Conservation (phyloP, 2,888 invertebrate species). For the Dasysyrphus tricinctus region DNA sequence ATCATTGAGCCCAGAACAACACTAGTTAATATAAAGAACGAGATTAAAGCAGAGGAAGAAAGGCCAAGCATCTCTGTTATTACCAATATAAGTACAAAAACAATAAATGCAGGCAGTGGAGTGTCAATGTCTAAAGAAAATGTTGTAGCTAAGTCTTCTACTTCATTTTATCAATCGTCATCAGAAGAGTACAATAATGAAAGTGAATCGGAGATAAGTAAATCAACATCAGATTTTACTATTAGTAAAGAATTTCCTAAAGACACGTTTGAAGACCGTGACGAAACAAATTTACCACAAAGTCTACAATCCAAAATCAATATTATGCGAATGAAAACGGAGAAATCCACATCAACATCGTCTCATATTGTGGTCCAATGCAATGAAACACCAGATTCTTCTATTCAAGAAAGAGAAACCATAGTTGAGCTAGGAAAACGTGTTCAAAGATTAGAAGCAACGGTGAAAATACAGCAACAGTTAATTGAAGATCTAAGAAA, state of each 20-base stretch:
- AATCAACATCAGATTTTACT: slow-evolving; percentile 55
- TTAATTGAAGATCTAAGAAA: slow-evolving; percentile 87
- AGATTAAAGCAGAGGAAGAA: background rate
- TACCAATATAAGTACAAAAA: slow-evolving; percentile 69
- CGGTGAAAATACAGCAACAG: slow-evolving; percentile 83
- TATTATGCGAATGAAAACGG: slow-evolving; percentile 52
- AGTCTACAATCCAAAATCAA: slow-evolving; percentile 78
- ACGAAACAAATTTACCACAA: slow-evolving; percentile 80
- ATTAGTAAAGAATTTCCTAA: slow-evolving; percentile 53
- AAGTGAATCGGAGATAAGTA: slow-evolving; percentile 57
- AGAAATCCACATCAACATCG: slow-evolving; percentile 53
- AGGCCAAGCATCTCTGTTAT: slow-evolving; percentile 1
- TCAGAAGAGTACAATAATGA: slow-evolving; percentile 69
- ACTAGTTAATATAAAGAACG: slow-evolving; percentile 36
- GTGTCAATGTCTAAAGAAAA: slow-evolving; percentile 2
- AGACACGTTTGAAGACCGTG: slow-evolving; percentile 76
- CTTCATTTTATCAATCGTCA: slow-evolving; percentile 77
- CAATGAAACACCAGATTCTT: slow-evolving; percentile 35
- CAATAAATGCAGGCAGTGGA: slow-evolving; percentile 50
- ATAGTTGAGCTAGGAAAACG: slow-evolving; percentile 81
- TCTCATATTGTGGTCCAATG: slow-evolving; percentile 4
- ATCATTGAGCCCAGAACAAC: slow-evolving; percentile 80
- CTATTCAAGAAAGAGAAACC: slow-evolving; percentile 73
- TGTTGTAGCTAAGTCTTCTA: slow-evolving; percentile 70
- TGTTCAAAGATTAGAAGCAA: slow-evolving; percentile 81